phyloP scores from a whole-genome alignment of 2,113 vertebrate species.

The Oenanthe melanoleuca region DNA sequence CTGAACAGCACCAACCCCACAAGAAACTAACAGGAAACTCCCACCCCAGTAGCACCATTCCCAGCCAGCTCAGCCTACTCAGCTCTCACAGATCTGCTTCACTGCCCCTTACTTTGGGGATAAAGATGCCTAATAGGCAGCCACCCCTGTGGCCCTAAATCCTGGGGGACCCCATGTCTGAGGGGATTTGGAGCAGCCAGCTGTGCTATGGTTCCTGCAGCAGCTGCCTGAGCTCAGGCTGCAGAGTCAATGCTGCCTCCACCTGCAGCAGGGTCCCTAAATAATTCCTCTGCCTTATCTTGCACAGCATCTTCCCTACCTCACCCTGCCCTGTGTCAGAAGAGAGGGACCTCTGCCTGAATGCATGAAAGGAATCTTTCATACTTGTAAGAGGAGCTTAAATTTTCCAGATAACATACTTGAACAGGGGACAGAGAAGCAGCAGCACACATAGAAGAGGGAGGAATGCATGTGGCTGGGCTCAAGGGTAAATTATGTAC shows the following conservation, averaged over 20 bases:
- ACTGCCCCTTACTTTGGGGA: background rate
- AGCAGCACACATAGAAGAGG: accelerated
- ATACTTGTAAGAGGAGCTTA: background rate
- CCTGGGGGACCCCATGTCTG: accelerated
- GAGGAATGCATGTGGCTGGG: background rate
- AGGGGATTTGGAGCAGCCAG: accelerated
- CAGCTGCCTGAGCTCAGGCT: background rate
- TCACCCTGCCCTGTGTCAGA: background rate
- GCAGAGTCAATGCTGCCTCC: background rate
- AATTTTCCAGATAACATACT: background rate
- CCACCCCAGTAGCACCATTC: background rate
- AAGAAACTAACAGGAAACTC: background rate
- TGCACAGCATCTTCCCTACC: background rate
- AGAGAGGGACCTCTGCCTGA: background rate
- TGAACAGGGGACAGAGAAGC: background rate
- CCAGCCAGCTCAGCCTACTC: background rate
- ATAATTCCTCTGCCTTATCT: background rate
- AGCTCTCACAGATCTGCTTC: background rate
- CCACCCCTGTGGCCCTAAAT: accelerated
- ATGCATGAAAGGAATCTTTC: background rate
- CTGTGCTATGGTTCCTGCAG: accelerated
- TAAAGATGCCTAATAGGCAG: accelerated
- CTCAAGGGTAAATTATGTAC: background rate
- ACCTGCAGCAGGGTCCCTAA: background rate
- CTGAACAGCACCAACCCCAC: background rate